Percentiles rank a stretch among this genome's conserved stretches.
These are phyloP conservation scores for Manis pentadactyla DNA, from an alignment of 2,797 vertebrate genomes.

Conservation along the genomic window DNA sequence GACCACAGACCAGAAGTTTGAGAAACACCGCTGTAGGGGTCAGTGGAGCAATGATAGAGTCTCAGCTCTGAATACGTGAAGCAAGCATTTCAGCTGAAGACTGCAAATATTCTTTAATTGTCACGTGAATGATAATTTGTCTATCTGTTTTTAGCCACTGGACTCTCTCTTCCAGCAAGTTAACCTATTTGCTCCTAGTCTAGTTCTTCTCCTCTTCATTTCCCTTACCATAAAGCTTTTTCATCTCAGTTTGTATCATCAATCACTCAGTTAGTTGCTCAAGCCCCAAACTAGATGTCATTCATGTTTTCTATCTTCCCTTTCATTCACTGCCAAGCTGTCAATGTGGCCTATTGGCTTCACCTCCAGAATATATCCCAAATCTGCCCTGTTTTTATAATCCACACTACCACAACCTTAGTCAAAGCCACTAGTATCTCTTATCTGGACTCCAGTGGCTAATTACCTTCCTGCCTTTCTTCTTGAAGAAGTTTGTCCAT, in stretches of 20 bases:
- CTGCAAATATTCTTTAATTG: neutral
- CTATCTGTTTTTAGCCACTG: neutral
- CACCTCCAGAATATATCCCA: neutral
- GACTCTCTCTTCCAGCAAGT: neutral
- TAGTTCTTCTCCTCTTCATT: neutral
- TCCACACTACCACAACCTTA: neutral
- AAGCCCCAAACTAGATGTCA: neutral
- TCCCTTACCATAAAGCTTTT: neutral
- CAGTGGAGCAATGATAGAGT: neutral
- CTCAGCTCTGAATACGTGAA: neutral
- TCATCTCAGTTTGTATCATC: neutral
- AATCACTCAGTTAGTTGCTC: neutral
- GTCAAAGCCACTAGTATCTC: neutral
- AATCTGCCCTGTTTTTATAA: neutral
- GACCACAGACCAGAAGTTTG: neutral
- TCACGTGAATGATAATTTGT: neutral
- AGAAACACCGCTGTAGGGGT: neutral
- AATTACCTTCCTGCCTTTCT: neutral
- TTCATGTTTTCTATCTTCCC: neutral
- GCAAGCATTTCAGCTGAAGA: neutral
- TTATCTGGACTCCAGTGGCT: neutral
- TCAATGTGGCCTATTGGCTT: neutral
- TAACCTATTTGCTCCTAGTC: neutral
- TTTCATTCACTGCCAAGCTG: neutral
- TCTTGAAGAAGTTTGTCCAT: neutral